Evolutionary conservation across 2,888 invertebrate species (phyloP).

Genomic region (Campoplex capitator): DNA sequence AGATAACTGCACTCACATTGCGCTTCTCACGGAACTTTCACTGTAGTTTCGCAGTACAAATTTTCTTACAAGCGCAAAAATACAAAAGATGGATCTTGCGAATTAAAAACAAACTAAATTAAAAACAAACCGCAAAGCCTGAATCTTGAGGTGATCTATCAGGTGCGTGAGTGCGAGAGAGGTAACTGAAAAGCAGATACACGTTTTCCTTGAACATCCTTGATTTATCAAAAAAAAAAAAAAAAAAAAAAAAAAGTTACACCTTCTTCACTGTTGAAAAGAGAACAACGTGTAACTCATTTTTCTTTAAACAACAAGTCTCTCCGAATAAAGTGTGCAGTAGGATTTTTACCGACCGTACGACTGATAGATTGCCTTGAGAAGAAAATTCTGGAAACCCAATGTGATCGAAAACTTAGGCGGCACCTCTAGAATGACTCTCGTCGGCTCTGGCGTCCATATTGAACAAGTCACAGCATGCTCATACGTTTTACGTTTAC

Average conservation of each 20-base stretch:
- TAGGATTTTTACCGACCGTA: too few relatives aligned
- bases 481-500: conserved; percentile 15
- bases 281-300: too few relatives aligned
- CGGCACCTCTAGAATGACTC: not conserved
- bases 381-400: not conserved
- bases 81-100: not conserved
- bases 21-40: not conserved
- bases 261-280: too few relatives aligned
- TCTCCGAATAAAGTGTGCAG: too few relatives aligned
- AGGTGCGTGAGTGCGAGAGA: too few relatives aligned
- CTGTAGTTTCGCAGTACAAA: not conserved
- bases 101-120: not conserved
- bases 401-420: not conserved
- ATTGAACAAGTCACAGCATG: conserved; percentile 21
- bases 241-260: too few relatives aligned
- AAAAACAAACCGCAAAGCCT: not conserved
- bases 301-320: too few relatives aligned
- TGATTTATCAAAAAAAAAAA: too few relatives aligned
- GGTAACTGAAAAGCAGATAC: too few relatives aligned
- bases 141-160: not conserved
- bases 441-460: conserved; percentile 28
- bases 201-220: too few relatives aligned
- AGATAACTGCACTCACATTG: not conserved
- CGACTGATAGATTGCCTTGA: not conserved
- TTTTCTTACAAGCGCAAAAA: not conserved